Evolutionary conservation across 2,797 vertebrate species (phyloP), one percentile per base, ranked within the genome.

Genomic region (Geotria australis): DNA sequence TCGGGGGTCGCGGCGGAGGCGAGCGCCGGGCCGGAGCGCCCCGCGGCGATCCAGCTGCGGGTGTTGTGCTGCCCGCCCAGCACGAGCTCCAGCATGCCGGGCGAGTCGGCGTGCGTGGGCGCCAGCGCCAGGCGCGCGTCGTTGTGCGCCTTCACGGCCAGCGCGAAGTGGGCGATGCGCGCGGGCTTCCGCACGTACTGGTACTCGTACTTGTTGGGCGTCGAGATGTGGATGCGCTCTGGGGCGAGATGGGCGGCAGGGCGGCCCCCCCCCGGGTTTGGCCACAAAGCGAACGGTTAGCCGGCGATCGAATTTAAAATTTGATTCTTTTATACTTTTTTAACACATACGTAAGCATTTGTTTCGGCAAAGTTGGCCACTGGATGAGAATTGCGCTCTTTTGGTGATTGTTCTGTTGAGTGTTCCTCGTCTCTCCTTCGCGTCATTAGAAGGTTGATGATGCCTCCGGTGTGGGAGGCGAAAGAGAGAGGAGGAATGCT

Each of bases 161-260:
- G 68, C 51, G 78, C 76, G 58, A 89, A 79, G 61, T 73, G 73
- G 2, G 64, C 77, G 74, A 85, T 80, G 65, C 66, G 70, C 58
- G 72, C 71, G 1, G 83, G 85, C 60, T 79, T 83, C 70, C 79
- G 85, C 65, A 88, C 68, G 10, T 91, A 91, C 61, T 89, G 85
- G 70, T 88, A 94, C 66, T 91, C 84, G 0, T 88, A 91, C 47
- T 91, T 88, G 71, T 88, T 91, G 15, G 85, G 84, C 1, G 81
- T 88, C 61, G 83, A 88, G 72, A 91, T 83, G 69, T 91, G 84
- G 58, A 88, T 84, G 73, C 80, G 80, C 78, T 91, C 85, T 93
- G 70, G 24, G 38, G 24, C 24, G 24, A 5, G 38, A 38, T 38
- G 24, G 24, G 5, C 24, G 24, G 15, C 15, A 15, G n/a, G 15